Evolutionary conservation across 2,797 vertebrate genomes (phyloP).

Genomic region (Syndactyla subalaris): DNA sequence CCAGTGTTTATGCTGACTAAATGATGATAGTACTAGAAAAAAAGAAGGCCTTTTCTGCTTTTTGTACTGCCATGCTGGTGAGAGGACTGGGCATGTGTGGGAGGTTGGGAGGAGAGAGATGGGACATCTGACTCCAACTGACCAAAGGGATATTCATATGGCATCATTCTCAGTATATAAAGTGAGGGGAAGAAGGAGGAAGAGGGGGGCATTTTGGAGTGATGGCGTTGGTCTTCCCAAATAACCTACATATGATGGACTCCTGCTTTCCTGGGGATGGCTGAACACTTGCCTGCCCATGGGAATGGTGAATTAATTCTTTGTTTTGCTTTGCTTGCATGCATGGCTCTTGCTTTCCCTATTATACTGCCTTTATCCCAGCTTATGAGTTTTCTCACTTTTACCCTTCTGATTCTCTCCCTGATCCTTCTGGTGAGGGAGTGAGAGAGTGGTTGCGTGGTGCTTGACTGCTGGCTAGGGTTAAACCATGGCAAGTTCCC

Average conservation of each 20-base stretch:
- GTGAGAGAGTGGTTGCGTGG: fast-evolving
- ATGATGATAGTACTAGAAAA: background rate
- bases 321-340: background rate
- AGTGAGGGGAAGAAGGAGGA: background rate
- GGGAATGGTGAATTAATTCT: background rate
- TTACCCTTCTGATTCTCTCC: background rate
- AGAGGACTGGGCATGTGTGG: background rate
- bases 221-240: background rate
- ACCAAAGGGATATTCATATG: background rate
- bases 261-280: background rate
- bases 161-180: background rate
- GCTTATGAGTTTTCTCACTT: background rate
- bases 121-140: background rate
- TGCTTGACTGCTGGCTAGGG: background rate
- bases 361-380: background rate
- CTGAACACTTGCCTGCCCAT: background rate
- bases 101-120: background rate
- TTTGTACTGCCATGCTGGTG: background rate
- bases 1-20: background rate
- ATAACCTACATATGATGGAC: background rate
- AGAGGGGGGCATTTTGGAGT: background rate
- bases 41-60: background rate
- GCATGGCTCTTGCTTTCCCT: background rate
- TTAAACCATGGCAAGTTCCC: background rate
- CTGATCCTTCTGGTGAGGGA: background rate